Evolutionary conservation across 2,888 invertebrate species (phyloP).

Genomic region (Aspidiotus rigidus): DNA sequence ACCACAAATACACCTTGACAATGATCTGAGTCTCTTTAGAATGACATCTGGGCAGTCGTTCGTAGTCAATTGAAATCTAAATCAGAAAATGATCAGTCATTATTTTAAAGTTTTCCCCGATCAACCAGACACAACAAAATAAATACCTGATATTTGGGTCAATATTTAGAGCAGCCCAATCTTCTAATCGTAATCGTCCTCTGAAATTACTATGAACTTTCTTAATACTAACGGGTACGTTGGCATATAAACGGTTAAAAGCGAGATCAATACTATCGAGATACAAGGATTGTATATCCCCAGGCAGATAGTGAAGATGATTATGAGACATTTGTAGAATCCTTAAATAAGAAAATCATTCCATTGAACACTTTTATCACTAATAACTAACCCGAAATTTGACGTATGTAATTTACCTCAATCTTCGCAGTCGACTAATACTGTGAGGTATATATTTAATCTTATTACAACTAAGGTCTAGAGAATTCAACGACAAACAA

Average conservation of each 20-base stretch:
- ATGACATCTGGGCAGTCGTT: not conserved
- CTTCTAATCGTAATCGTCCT: not conserved
- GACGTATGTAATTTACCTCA: conserved; percentile 35
- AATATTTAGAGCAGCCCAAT: not conserved
- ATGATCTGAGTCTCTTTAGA: not conserved
- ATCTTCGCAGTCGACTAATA: conserved; percentile 2
- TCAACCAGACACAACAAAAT: not conserved
- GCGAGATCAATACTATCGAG: not conserved
- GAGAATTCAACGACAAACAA: not conserved
- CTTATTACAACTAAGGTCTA: not conserved
- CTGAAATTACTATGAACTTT: not conserved
- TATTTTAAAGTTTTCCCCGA: not conserved
- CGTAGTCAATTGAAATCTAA: not conserved
- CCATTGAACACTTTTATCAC: not conserved
- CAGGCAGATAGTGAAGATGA: not conserved
- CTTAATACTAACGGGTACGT: not conserved
- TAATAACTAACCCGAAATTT: not conserved
- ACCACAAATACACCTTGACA: not conserved
- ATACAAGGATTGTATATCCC: not conserved
- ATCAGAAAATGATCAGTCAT: not conserved
- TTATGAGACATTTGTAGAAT: not conserved
- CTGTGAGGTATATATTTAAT: not conserved
- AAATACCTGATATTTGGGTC: not conserved
- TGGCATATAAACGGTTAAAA: not conserved
- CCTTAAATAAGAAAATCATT: not conserved